Base-by-base conservation (phyloP, 2,113 vertebrate genomes). In the Coregonus clupeaformis region DNA sequence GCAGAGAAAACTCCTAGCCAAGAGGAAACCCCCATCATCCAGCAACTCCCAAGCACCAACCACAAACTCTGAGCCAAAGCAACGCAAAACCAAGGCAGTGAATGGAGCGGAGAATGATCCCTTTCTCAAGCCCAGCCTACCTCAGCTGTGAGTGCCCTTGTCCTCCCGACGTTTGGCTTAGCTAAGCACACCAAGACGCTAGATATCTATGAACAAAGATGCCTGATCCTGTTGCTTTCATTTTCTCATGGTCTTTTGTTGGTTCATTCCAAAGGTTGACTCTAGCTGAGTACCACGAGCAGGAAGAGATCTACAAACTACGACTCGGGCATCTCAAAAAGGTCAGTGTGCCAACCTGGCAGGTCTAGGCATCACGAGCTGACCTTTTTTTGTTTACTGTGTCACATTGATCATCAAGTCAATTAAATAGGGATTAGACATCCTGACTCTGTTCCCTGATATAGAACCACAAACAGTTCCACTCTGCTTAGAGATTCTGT, bases 301-400 rank as follows among this genome's bases (percentile, higher is more conserved):
- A 99, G 90, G 98, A 99, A 91, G 98, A 99, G 93, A 99, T 99
- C 89, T 98, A 98, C 93, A 99, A 99, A 87, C 95, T 99, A 85
- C 93, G 98, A 83, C 95, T 99, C 79, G 97, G 98, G 87, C 96
- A 99, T 94, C 95, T 99, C 83, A 99, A 99, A 91, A 99, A 99
- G 97, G 98, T 99, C 71, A 70, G 74, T 63, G 82, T 76, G 16
- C 24, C 13, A 71, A 42, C 13, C 2, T 64, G 22, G 77, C 22
- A 27, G 32, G 13, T 12, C 29, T 27, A 67, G 30, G 5, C 6
- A 6, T 20, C 16, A 52, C 14, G 5, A 25, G 68, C 42, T 18
- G 5, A 70, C 25, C 69, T 70, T 70, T 57, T 52, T 70, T 57
- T 18, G n/a, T 63, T 42, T 11, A 45, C 18, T 47, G 5, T 20